These are phyloP conservation scores for Rotaria magnacalcarata DNA, from an alignment of 2,888 invertebrate species.

Conservation along the genomic window DNA sequence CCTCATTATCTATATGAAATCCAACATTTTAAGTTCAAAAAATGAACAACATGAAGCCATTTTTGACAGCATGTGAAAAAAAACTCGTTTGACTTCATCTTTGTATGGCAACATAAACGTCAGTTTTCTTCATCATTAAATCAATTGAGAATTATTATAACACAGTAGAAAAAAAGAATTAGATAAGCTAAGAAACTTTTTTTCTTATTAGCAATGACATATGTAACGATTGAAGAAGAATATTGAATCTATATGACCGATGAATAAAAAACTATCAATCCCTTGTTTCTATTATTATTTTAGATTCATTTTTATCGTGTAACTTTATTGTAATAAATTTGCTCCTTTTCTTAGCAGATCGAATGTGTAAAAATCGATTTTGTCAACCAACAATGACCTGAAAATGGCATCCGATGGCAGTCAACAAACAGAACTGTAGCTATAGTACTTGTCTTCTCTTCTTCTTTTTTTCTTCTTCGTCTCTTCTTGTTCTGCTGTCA, in stretches of 20 bases:
- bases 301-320: background rate
- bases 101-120: background rate
- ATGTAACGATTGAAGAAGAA: background rate
- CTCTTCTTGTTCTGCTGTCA: slow-evolving; percentile 31
- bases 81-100: background rate
- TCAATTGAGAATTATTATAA: background rate
- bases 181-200: background rate
- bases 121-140: background rate
- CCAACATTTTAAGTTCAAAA: background rate
- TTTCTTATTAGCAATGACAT: background rate
- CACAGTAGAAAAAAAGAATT: background rate
- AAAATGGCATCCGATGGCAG: background rate
- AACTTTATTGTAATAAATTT: background rate
- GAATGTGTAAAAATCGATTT: background rate
- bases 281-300: too few relatives aligned
- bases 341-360: background rate
- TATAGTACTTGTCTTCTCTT: slow-evolving; percentile 21
- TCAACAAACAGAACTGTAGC: slow-evolving; percentile 26
- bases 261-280: too few relatives aligned
- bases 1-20: background rate
- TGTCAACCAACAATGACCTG: slow-evolving; percentile 21
- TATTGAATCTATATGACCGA: too few relatives aligned
- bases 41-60: background rate
- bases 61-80: background rate
- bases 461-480: background rate